Base-by-base conservation (phyloP, 2,797 vertebrate genomes). In the Myotis vivesi region DNA sequence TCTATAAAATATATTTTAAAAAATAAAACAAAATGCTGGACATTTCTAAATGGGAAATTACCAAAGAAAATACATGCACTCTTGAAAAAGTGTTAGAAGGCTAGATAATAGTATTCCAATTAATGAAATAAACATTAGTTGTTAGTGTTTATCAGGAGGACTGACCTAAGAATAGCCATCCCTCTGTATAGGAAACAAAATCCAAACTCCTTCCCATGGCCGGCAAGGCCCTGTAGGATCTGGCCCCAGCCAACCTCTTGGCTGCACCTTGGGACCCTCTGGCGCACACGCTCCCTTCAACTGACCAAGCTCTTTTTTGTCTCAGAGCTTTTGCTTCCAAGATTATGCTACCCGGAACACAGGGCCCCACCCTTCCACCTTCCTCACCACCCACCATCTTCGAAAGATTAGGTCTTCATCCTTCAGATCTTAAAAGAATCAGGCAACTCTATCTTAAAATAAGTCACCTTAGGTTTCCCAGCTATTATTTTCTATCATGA, bases 21-120 rank as follows among this genome's bases (percentile, higher is more conserved):
- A 10, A 44, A 44, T 44, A 87, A 86, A 86, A 80, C 44, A 75
- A 93, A 91, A 57, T 33, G 30, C 41, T 59, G 41, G 57, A 8
- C 25, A 44, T 91, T 95, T 73, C 72, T 64, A 72, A 87, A 66
- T 36, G 16, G 77, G 66, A 83, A 76, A 81, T 41, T 85, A 72
- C 30, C n/a, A 49, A 91, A 79, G 30, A 94, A 93, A 81, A 94
- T 55, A 64, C 20, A 93, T 5, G 5, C 28, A 55, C 1, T 75
- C 66, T 46, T 88, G 72, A 49, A 96, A 91, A 84, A 53, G 13
- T 75, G 15, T 62, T 46, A 85, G 55, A 87, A 87, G 51, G 17
- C 38, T 92, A 57, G n/a, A 51, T 73, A 94, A 82, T 22, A 93
- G 72, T 51, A 44, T 81, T 87, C 46, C 46, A 90, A 7, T 55